A percentile compares a stretch with the other conserved stretches of the same genome.
phyloP scores from a whole-genome alignment of 1,140 invertebrate genomes.

The Procambarus clarkii region DNA sequence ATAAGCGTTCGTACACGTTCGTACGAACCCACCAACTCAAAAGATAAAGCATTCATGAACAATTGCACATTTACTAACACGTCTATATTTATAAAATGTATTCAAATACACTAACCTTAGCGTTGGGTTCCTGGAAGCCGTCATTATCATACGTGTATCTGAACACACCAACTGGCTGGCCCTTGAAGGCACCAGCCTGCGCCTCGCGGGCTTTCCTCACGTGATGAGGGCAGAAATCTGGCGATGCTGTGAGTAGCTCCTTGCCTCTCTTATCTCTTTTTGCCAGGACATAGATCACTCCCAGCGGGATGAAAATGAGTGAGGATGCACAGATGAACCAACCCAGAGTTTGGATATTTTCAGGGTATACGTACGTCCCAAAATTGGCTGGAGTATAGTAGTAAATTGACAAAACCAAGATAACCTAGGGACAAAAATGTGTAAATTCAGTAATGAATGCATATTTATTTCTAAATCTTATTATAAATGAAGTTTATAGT shows the following conservation, averaged over 20 bases:
- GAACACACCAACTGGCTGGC: conserved; percentile 61
- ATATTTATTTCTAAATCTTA: no score
- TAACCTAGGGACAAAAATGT: conserved; percentile 75
- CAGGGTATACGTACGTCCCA: conserved; percentile 77
- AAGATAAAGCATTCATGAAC: background rate
- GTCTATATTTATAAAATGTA: background rate
- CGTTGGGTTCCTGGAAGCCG: conserved; percentile 56
- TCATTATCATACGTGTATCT: conserved; percentile 69
- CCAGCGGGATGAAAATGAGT: conserved; percentile 77
- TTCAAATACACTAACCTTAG: conserved; percentile 45
- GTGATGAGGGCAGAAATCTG: conserved; percentile 64
- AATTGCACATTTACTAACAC: background rate
- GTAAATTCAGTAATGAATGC: no score
- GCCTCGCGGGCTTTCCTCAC: conserved; percentile 22
- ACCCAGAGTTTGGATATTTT: conserved; percentile 78
- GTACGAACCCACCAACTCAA: no score
- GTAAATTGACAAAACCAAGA: conserved; percentile 78
- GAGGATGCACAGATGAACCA: conserved; percentile 79
- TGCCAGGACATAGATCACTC: conserved; percentile 27
- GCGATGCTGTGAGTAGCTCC: conserved; percentile 36
- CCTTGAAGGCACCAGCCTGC: conserved; percentile 22
- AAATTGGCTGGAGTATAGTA: conserved; percentile 77
- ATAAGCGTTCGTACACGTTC: no score
- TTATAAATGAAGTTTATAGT: no score
- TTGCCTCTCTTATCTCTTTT: conserved; percentile 49